phyloP scores from a whole-genome alignment of 2,113 vertebrate genomes.

The Parus major region DNA sequence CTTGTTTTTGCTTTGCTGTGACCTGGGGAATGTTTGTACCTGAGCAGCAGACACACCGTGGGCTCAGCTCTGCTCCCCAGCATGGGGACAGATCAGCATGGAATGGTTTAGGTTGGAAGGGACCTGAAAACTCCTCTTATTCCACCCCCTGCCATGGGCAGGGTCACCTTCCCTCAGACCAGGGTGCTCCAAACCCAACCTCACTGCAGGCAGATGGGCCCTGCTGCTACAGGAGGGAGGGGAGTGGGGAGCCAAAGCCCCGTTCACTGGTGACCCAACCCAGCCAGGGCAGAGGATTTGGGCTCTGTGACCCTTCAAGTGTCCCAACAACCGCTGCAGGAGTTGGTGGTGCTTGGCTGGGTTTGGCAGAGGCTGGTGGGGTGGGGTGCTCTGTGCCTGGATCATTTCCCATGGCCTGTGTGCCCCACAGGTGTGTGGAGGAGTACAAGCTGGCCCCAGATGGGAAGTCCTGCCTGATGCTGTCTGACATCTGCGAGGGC shows the following conservation, averaged over 20 bases:
- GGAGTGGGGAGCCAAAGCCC: accelerated
- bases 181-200: neutral
- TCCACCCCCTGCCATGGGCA: neutral
- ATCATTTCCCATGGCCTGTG: neutral
- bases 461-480: conserved; percentile 92
- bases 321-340: no score
- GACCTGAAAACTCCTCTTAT: neutral
- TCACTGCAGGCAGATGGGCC: neutral
- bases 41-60: accelerated
- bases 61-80: neutral
- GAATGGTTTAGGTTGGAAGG: neutral
- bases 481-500: conserved; percentile 91
- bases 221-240: neutral
- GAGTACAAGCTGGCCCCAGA: conserved; percentile 93
- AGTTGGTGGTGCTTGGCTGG: neutral
- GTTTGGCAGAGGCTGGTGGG: accelerated
- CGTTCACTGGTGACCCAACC: accelerated
- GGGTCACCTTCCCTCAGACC: neutral
- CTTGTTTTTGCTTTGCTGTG: neutral
- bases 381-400: neutral
- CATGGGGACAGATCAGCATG: no score
- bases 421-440: conserved; percentile 87
- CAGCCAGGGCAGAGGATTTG: neutral
- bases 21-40: neutral
- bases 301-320: neutral